phyloP scores from a whole-genome alignment of 1,140 invertebrate genomes.

The Drosophila punjabiensis region DNA sequence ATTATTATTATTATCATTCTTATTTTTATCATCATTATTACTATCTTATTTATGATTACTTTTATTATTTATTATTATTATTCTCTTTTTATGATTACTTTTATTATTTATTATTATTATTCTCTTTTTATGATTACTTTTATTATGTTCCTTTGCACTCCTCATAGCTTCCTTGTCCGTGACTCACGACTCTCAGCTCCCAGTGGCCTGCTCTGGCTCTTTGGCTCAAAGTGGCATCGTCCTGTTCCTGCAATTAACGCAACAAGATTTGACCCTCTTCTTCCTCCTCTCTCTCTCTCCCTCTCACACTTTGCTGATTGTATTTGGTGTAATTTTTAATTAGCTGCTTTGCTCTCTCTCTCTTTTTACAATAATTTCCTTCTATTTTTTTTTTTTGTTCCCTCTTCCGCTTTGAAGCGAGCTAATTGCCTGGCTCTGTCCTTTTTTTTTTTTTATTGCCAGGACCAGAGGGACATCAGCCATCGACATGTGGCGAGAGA shows the following conservation, averaged over 20 bases:
- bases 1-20: not conserved
- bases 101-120: not conserved
- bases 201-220: not conserved
- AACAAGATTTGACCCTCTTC: constrained; percentile 37
- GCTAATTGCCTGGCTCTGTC: constrained; percentile 37
- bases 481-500: constrained; percentile 7
- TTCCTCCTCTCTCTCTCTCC: not conserved
- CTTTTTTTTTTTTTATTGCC: constrained; percentile 18
- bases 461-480: constrained; percentile 12
- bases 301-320: constrained; percentile 23
- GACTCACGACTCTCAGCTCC: constrained; percentile 8
- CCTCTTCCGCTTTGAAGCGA: constrained; percentile 24
- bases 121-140: not conserved
- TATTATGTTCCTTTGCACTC: not conserved
- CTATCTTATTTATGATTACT: not conserved
- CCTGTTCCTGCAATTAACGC: constrained; percentile 38
- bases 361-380: not conserved
- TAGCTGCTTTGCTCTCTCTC: constrained; percentile 25
- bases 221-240: constrained; percentile 21
- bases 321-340: constrained; percentile 50
- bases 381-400: not conserved
- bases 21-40: too few relatives aligned
- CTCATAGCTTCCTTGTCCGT: not conserved
- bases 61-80: not conserved
- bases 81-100: too few relatives aligned